Percentiles rank a stretch among this genome's conserved stretches.
These are phyloP conservation scores for Amphilophus citrinellus DNA, from an alignment of 2,113 vertebrate genomes.

Conservation along the genomic window DNA sequence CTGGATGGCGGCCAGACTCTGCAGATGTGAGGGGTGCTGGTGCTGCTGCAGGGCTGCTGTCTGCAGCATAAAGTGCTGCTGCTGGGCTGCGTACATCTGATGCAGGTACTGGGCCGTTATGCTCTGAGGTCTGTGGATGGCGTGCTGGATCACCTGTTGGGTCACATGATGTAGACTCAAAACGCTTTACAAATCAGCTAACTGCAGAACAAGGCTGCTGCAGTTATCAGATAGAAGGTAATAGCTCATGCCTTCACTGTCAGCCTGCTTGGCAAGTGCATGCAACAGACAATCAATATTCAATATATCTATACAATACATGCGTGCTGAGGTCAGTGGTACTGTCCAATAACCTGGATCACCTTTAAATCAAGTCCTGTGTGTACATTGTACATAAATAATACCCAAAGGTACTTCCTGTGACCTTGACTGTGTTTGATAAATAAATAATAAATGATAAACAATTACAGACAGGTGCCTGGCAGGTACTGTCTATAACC, in stretches of 20 bases:
- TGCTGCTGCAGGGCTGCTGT: conserved; percentile 90
- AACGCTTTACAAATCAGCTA: neutral
- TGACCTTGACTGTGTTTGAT: neutral
- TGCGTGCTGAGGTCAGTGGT: neutral
- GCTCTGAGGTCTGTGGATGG: conserved; percentile 91
- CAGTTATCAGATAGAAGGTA: neutral
- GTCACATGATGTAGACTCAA: neutral
- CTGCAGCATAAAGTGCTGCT: conserved; percentile 94
- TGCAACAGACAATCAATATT: neutral
- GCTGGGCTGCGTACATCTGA: conserved; percentile 96
- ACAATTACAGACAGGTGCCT: neutral
- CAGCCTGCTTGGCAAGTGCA: neutral
- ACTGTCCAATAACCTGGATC: conserved; percentile 80
- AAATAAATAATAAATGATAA: neutral
- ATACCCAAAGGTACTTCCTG: neutral
- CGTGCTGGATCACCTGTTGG: conserved; percentile 91
- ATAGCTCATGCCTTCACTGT: neutral
- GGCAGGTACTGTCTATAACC: conserved; percentile 28
- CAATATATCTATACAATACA: neutral
- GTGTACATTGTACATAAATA: neutral
- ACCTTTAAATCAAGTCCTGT: neutral
- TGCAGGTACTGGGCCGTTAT: conserved; percentile 95
- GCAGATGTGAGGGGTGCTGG: conserved; percentile 81
- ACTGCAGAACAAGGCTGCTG: neutral
- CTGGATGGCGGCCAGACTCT: conserved; percentile 88